Evolutionary conservation across 2,888 invertebrate genomes (phyloP).

Genomic region (Rhagonycha lutea): DNA sequence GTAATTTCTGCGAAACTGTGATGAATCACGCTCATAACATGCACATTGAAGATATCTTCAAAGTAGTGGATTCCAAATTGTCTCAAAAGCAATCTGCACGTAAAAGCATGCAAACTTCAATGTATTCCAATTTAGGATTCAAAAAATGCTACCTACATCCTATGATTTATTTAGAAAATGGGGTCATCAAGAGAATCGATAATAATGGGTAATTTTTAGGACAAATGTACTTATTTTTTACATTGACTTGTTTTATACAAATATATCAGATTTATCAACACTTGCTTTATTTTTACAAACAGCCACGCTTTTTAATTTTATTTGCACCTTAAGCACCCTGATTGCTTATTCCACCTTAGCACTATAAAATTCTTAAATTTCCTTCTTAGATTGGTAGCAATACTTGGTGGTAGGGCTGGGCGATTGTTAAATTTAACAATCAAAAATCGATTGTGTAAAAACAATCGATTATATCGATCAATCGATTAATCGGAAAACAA

Average conservation of each 20-base stretch:
- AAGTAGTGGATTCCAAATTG: conserved; percentile 61
- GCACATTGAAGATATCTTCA: conserved; percentile 66
- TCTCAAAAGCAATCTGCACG: conserved; percentile 47
- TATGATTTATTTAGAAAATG: conserved; percentile 58
- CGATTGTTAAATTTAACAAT: no score
- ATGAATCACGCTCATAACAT: conserved; percentile 65
- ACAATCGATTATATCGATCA: no score
- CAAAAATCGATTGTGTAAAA: no score
- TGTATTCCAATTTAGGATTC: conserved; percentile 65
- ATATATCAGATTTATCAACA: neutral
- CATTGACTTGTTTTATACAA: neutral
- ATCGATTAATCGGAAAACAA: no score
- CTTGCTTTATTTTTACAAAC: neutral
- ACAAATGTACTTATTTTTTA: neutral
- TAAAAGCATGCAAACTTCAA: conserved; percentile 63
- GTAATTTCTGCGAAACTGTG: conserved; percentile 66
- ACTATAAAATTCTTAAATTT: no score
- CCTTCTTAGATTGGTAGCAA: no score
- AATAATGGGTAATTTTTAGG: neutral
- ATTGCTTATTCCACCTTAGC: no score
- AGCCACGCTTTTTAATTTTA: neutral
- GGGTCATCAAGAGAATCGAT: conserved; percentile 37
- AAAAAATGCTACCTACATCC: conserved; percentile 69
- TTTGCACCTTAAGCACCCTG: neutral
- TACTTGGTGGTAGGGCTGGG: no score